These are phyloP conservation scores for Calliphora vomitoria DNA, from an alignment of 2,888 invertebrate species.

Conservation along the genomic window DNA sequence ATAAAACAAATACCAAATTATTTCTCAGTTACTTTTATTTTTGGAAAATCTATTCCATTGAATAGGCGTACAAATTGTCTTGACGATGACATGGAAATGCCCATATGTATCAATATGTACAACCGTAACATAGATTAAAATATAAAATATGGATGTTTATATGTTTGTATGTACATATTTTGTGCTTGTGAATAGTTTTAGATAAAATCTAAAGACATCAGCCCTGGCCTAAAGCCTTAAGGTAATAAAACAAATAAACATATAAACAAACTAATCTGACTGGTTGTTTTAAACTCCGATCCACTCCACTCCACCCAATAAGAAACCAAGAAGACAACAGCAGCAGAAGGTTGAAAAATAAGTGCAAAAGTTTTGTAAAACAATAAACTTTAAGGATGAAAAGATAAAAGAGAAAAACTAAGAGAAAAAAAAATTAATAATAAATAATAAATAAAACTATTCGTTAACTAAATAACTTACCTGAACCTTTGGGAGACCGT, in stretches of 20 bases:
- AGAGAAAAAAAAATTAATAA: slow-evolving; percentile 4
- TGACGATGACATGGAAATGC: not conserved
- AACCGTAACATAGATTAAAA: slow-evolving; percentile 43
- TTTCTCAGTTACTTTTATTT: too few species aligned
- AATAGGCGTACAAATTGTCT: too few species aligned
- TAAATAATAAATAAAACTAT: slow-evolving; percentile 48
- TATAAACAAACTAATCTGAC: slow-evolving; percentile 13
- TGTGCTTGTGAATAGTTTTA: slow-evolving; percentile 46
- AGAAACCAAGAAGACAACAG: not conserved
- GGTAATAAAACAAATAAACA: slow-evolving; percentile 51
- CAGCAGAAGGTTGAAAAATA: not conserved
- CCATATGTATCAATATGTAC: not conserved
- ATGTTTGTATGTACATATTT: slow-evolving; percentile 15
- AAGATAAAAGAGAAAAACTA: not conserved
- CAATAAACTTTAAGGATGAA: slow-evolving; percentile 6
- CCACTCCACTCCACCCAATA: not conserved
- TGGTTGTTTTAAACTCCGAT: slow-evolving; percentile 11
- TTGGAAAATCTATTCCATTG: too few species aligned
- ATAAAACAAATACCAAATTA: too few species aligned
- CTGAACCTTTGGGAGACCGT: slow-evolving; percentile 82
- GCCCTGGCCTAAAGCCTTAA: slow-evolving; percentile 59
- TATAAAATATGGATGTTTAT: slow-evolving; percentile 27
- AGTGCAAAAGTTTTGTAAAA: slow-evolving; percentile 30
- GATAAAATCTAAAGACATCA: slow-evolving; percentile 47
- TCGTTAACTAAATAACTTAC: slow-evolving; percentile 75